phyloP scores from a whole-genome alignment of 2,888 invertebrate genomes.

The Dolomedes plantarius region DNA sequence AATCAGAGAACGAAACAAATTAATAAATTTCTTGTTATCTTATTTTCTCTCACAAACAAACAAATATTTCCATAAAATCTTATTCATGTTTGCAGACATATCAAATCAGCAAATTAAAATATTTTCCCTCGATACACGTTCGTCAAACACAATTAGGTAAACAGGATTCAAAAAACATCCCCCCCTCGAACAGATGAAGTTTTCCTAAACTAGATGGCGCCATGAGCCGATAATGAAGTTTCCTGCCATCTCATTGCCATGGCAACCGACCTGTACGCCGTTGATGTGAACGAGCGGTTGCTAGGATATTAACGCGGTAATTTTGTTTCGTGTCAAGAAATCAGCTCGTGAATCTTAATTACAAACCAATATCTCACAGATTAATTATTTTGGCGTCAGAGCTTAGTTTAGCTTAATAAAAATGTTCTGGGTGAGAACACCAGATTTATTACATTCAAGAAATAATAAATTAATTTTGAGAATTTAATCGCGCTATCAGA shows the following conservation, averaged over 20 bases:
- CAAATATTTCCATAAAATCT: no score
- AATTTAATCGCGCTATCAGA: no score
- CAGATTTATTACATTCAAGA: no score
- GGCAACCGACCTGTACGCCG: neutral
- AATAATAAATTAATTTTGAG: no score
- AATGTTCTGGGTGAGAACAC: neutral
- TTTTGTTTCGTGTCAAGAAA: constrained; percentile 1
- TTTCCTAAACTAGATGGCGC: constrained; percentile 3
- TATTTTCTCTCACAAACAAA: no score
- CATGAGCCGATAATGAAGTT: neutral
- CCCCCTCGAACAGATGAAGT: neutral
- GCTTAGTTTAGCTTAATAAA: neutral
- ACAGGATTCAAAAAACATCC: no score
- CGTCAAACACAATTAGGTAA: no score
- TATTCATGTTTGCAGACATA: no score
- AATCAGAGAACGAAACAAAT: no score
- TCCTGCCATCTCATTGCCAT: neutral
- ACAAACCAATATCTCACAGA: constrained; percentile 11
- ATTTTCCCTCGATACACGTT: no score
- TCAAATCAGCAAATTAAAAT: no score
- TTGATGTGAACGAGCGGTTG: neutral
- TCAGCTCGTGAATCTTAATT: neutral
- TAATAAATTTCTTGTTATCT: no score
- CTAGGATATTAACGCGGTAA: constrained; percentile 3
- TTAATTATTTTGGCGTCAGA: constrained; percentile 8